Evolutionary conservation across 2,888 invertebrate genomes (phyloP), one percentile per base, ranked within the genome.

Genomic region (Epinotia brunnichana): DNA sequence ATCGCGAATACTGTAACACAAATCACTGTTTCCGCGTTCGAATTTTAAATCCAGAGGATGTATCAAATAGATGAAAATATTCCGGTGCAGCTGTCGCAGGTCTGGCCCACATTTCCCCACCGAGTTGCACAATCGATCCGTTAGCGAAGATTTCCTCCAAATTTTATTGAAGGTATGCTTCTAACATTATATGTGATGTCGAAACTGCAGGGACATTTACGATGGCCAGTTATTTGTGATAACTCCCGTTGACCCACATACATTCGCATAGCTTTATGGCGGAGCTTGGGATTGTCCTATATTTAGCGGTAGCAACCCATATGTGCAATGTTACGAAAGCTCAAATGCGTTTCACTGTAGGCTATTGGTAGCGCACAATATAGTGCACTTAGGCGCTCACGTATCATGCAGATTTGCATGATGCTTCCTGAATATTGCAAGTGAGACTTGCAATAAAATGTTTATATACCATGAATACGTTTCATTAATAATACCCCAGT

Each of bases 221-320:
- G 85, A 85, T 86, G 69, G 76, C 76, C 68, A 77, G 84, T 83
- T 86, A 88, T 89, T 86, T 84, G 83, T 85, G 87, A 84, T 86
- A 81, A 73, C 71, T 82, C 81, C 82, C 78, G 80, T 77, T 89
- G 88, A 85, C 91, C 91, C 77, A 90, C 77, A 87, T 88, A 87
- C 87, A 87, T 89, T 89, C 83, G 88, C 90, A 88, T 86, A 84
- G 84, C 85, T 84, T 81, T 79, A 81, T 82, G 77, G 77, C 76
- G 77, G 77, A 77, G 79, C 76, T 83, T 83, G 83, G 81, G 84
- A 85, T 86, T 87, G 89, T 81, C 88, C 90, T 91, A 91, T 88
- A 89, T 91, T 87, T 91, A 90, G 87, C 82, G 77, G 82, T 79
- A 77, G 82, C 80, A 84, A 83, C 81, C 82, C 79, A 81, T 78